These are phyloP conservation scores for Corythaeola cristata DNA, from an alignment of 2,113 vertebrate genomes.

Conservation along the genomic window DNA sequence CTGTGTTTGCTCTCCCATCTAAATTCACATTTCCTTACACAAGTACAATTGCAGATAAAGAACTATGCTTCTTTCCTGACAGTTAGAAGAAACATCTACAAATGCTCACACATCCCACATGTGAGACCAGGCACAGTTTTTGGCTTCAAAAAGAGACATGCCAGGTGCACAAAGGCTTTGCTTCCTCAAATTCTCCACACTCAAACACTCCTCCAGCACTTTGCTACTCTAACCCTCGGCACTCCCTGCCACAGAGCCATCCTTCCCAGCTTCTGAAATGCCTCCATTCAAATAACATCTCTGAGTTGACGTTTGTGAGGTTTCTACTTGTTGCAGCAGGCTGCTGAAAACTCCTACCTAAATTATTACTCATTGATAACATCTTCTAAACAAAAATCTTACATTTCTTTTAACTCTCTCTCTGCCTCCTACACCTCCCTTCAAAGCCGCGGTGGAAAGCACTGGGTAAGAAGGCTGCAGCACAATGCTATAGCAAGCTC, in stretches of 20 bases:
- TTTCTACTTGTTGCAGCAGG: neutral
- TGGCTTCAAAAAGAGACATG: neutral
- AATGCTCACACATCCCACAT: neutral
- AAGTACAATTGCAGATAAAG: neutral
- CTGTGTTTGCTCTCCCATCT: neutral
- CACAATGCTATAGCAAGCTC: neutral
- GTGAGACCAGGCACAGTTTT: neutral
- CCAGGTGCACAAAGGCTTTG: neutral
- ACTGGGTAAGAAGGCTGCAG: neutral
- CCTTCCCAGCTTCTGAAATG: neutral
- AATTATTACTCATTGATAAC: neutral
- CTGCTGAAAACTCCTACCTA: neutral
- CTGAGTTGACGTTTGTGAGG: neutral
- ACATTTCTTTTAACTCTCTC: neutral
- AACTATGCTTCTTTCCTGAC: neutral
- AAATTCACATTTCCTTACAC: neutral
- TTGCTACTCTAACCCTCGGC: neutral
- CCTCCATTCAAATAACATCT: neutral
- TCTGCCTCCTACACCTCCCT: neutral
- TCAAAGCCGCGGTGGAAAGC: neutral
- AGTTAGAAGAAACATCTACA: neutral
- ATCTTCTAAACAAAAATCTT: neutral
- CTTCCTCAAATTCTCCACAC: neutral
- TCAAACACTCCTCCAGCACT: neutral
- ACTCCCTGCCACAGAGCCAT: neutral